Percentiles rank a stretch among this genome's conserved stretches.
phyloP scores from a whole-genome alignment of 2,888 invertebrate genomes.

The Volucella bombylans region DNA sequence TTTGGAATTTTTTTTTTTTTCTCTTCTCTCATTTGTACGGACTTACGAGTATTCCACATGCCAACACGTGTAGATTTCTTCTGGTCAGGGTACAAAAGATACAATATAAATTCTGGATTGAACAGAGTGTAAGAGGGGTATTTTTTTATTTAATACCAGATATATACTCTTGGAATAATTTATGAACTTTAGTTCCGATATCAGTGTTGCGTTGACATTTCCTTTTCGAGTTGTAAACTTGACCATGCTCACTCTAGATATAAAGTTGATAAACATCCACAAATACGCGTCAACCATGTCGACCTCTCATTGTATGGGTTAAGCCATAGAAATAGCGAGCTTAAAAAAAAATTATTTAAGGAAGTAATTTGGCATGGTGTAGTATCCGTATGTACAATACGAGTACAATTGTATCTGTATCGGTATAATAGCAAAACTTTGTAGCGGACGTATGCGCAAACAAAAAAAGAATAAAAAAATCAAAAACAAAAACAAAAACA shows the following conservation, averaged over 20 bases:
- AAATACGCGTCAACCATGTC: not conserved
- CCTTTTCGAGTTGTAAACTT: conserved; percentile 61
- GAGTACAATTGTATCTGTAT: too few species aligned
- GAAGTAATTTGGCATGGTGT: conserved; percentile 34
- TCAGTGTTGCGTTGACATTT: conserved; percentile 42
- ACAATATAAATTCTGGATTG: not conserved
- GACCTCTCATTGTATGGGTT: too few species aligned
- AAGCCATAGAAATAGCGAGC: conserved; percentile 1
- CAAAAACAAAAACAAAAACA: too few species aligned
- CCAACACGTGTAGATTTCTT: not conserved
- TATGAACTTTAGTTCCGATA: conserved; percentile 57
- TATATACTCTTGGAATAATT: conserved; percentile 10
- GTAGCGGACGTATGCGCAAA: too few species aligned
- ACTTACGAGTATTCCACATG: not conserved
- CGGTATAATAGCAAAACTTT: conserved; percentile 27
- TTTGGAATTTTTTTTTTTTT: not conserved
- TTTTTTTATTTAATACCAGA: conserved; percentile 37
- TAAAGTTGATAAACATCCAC: conserved; percentile 38
- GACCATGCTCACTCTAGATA: conserved; percentile 42
- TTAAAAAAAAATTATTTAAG: conserved; percentile 41
- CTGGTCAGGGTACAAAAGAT: not conserved
- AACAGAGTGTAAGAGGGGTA: not conserved
- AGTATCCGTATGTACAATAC: too few species aligned
- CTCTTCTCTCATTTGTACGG: not conserved
- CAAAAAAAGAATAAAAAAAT: too few species aligned